Evolutionary conservation across 2,797 vertebrate genomes (phyloP).

Genomic region (Danio kyathit): DNA sequence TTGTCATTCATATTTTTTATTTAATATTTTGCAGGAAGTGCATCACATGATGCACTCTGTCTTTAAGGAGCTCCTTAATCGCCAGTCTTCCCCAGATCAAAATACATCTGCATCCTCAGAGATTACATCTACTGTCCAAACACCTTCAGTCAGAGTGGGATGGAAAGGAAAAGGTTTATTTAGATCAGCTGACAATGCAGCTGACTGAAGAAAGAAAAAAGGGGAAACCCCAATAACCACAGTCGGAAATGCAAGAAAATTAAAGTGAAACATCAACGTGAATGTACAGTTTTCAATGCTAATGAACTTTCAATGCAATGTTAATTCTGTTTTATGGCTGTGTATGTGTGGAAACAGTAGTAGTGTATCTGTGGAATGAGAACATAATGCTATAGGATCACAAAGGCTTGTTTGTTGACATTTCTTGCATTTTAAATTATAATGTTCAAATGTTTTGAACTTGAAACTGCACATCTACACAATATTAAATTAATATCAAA

Average conservation of each 20-base stretch:
- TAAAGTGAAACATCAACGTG: not conserved
- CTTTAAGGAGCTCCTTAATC: constrained; percentile 84
- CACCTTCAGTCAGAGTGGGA: constrained; percentile 64
- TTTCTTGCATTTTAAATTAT: too few species aligned
- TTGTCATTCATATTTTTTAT: not conserved
- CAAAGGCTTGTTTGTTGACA: too few species aligned
- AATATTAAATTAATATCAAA: too few species aligned
- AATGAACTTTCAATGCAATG: too few species aligned
- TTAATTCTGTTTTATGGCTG: too few species aligned
- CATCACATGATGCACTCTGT: constrained; percentile 86
- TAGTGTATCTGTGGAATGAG: too few species aligned
- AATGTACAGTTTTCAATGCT: not conserved
- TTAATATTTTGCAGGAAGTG: constrained; percentile 74
- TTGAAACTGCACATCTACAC: too few species aligned
- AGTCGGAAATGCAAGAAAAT: constrained; percentile 39
- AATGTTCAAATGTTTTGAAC: too few species aligned
- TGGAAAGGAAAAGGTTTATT: constrained; percentile 68
- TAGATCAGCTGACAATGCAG: constrained; percentile 61
- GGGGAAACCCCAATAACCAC: not conserved
- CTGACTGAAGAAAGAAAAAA: constrained; percentile 59
- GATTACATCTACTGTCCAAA: constrained; percentile 50
- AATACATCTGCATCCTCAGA: constrained; percentile 25
- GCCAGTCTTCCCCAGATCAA: constrained; percentile 65
- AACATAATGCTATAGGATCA: too few species aligned
- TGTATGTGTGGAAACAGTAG: too few species aligned